Evolutionary conservation across 2,797 vertebrate species (phyloP).

Genomic region (Gymnoscopelus microlampas): DNA sequence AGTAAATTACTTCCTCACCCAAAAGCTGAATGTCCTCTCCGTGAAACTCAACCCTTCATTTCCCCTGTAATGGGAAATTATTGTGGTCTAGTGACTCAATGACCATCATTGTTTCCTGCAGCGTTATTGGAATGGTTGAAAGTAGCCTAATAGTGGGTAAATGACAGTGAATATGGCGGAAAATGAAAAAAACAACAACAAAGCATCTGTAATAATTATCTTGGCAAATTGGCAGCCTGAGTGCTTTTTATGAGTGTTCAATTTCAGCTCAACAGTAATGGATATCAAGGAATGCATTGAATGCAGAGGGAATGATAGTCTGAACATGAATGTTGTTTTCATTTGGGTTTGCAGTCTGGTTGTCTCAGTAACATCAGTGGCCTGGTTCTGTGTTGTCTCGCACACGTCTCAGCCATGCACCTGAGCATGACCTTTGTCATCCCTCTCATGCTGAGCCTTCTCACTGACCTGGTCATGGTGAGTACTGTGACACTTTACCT

Average conservation of each 20-base stretch:
- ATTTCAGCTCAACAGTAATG: background rate
- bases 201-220: slow-evolving; percentile 7
- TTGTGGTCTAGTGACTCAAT: slow-evolving; percentile 49
- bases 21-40: slow-evolving; percentile 41
- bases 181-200: background rate
- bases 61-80: slow-evolving; percentile 51
- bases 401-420: slow-evolving; percentile 54
- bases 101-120: slow-evolving; percentile 48
- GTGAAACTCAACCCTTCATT: slow-evolving; percentile 55
- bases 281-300: background rate
- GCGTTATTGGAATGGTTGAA: slow-evolving; percentile 41
- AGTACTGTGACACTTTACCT: slow-evolving; percentile 36
- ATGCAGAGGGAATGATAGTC: background rate
- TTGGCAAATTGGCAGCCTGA: slow-evolving; percentile 1
- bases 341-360: too few species aligned
- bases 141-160: slow-evolving; percentile 34
- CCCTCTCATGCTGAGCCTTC: slow-evolving; percentile 57
- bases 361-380: too few species aligned
- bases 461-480: slow-evolving; percentile 53
- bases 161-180: slow-evolving; percentile 29
- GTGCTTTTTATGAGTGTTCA: background rate
- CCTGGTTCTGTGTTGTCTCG: slow-evolving; percentile 1
- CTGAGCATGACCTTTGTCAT: slow-evolving; percentile 47
- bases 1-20: slow-evolving; percentile 56
- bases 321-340: background rate